Evolutionary conservation across 2,113 vertebrate species (phyloP).

Genomic region (Elephas maximus): DNA sequence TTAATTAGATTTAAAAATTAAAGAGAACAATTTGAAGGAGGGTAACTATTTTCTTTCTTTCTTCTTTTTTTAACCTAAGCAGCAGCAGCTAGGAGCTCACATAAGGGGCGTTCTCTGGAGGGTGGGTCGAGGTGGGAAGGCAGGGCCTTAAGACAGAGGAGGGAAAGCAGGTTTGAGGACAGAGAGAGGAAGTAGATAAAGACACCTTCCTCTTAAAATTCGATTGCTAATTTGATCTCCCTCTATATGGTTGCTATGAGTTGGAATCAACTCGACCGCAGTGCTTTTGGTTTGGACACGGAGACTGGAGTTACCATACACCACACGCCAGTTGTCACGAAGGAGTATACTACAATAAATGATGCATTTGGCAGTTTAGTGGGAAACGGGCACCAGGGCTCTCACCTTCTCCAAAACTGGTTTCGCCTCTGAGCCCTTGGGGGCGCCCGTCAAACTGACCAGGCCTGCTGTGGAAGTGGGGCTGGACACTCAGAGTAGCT

Average conservation of each 20-base stretch:
- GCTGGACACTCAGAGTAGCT: not conserved
- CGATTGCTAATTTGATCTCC: not conserved
- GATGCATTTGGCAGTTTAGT: not conserved
- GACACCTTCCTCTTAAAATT: not conserved
- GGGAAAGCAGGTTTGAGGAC: too few species aligned
- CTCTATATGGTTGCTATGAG: not conserved
- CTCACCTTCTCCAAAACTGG: not conserved
- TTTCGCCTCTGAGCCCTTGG: not conserved
- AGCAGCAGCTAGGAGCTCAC: not conserved
- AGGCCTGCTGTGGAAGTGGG: not conserved
- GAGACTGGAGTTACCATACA: not conserved
- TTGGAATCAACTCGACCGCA: too few species aligned
- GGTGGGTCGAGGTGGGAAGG: too few species aligned
- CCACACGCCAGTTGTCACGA: not conserved
- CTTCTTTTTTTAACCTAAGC: too few species aligned
- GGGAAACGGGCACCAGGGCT: accelerated
- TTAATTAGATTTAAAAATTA: not conserved
- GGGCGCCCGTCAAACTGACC: accelerated
- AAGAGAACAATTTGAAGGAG: not conserved
- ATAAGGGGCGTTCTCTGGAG: not conserved
- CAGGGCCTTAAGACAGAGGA: too few species aligned
- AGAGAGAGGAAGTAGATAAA: not conserved
- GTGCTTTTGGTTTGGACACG: too few species aligned
- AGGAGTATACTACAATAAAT: not conserved
- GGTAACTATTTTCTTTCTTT: not conserved